Conservation (phyloP, 2,888 invertebrate species). For the Leucophenga montana region DNA sequence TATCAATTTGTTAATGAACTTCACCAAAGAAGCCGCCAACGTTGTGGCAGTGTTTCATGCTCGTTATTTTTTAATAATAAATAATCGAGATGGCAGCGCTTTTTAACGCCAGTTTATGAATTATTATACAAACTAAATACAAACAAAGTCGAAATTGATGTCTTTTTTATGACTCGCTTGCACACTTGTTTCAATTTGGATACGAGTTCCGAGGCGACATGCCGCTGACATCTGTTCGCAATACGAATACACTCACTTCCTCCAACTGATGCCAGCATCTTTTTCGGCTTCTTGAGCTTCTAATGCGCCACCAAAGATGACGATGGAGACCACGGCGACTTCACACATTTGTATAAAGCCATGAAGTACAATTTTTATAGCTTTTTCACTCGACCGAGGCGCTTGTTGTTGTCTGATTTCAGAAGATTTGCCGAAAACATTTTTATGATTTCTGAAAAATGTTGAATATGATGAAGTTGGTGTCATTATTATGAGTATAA, state of each 20-base stretch:
- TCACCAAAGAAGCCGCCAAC: conserved; percentile 1
- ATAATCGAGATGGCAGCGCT: conserved; percentile 23
- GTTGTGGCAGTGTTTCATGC: not conserved
- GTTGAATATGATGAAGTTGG: conserved; percentile 46
- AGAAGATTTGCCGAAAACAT: conserved; percentile 30
- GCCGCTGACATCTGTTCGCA: conserved; percentile 32
- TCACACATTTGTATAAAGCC: conserved; percentile 25
- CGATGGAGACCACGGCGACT: conserved; percentile 3
- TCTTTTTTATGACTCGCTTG: conserved; percentile 61
- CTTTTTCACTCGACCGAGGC: not conserved
- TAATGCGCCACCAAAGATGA: not conserved
- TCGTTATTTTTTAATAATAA: conserved; percentile 13
- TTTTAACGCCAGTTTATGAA: conserved; percentile 35
- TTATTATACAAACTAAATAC: conserved; percentile 37
- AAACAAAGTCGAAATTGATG: conserved; percentile 63
- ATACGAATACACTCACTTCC: not conserved
- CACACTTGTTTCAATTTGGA: conserved; percentile 61
- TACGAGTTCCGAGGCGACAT: conserved; percentile 10
- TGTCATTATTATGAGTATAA: conserved; percentile 67
- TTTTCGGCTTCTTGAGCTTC: conserved; percentile 4
- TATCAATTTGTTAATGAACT: conserved; percentile 67
- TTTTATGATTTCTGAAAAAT: conserved; percentile 25
- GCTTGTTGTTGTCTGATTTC: not conserved
- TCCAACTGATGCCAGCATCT: too few relatives aligned
- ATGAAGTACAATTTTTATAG: conserved; percentile 18